Base-by-base conservation (phyloP, 2,888 invertebrate species). In the Cataglyphis livida region DNA sequence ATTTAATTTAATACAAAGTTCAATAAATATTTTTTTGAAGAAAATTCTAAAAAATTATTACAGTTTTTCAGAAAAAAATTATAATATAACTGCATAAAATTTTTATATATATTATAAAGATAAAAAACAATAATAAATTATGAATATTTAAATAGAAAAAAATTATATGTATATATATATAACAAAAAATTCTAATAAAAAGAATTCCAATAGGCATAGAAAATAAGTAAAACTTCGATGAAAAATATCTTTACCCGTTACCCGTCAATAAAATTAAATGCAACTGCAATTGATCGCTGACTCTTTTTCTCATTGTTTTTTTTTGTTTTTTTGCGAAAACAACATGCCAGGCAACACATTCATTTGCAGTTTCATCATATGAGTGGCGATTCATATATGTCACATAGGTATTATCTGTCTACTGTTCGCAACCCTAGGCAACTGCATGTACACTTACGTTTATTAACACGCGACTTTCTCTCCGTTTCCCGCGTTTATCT, bases 401-500 rank as follows among this genome's bases (percentile, higher is more conserved):
- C 85, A 82, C 10, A 48, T 71, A 25, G 41, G 81, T 83, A 83
- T 81, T 85, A 83, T 86, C 70, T 66, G 28, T 38, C 41, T 51
- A 73, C 57, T 84, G 68, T 48, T 78, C 82, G 87, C 87, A 87
- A 84, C 74, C 70, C 51, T 64, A 41, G 57, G 70, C 64, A 35
- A 75, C 25, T 32, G 41, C 68, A 73, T 74, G 65, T 84, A 82
- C 82, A 86, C 83, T 86, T 84, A 76, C 76, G 84, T 84, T 79
- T 83, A 85, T 88, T 88, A 88, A 87, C 84, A 78, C 76, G 85
- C 81, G 57, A 44, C 28, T 6, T 41, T 25, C 28, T 21, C 15
- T 21, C 44, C 41, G 18, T 25, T 12, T 7, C 25, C 15, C 61
- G 38, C n/a, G 38, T 44, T 21, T 54, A 18, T 32, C 21, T 74